These are phyloP conservation scores for Cynopterus sphinx DNA, from an alignment of 2,797 vertebrate species.

Conservation along the genomic window DNA sequence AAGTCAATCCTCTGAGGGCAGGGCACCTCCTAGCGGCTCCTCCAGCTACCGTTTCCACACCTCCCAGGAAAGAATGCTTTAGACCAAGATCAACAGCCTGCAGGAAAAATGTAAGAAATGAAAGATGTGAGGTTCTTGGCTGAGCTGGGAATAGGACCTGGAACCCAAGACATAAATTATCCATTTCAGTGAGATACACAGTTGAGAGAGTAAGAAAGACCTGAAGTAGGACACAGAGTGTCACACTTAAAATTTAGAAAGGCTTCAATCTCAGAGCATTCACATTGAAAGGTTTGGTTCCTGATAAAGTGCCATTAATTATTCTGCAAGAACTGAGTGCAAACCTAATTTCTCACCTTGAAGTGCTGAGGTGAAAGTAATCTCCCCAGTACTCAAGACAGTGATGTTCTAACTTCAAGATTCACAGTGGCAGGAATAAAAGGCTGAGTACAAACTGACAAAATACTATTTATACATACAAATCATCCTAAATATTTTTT, in stretches of 20 bases:
- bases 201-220: slow-evolving; percentile 30
- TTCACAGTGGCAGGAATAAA: background rate
- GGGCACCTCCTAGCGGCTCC: slow-evolving; percentile 36
- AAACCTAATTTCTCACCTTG: slow-evolving; percentile 6
- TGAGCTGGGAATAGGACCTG: background rate
- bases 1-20: slow-evolving; percentile 25
- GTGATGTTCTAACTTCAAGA: background rate
- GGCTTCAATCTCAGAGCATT: background rate
- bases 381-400: background rate
- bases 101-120: background rate
- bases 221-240: background rate
- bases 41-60: background rate
- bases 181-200: background rate
- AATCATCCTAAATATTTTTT: background rate
- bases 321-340: background rate
- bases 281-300: background rate
- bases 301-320: background rate
- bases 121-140: background rate
- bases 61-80: slow-evolving; percentile 33
- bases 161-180: slow-evolving; percentile 32
- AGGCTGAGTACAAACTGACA: background rate
- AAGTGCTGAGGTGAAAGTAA: background rate
- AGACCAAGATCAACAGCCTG: background rate
- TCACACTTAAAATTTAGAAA: background rate
- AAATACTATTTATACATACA: slow-evolving; percentile 17